Evolutionary conservation across 1,140 invertebrate genomes (phyloP), one percentile per base, ranked within the genome.

Genomic region (Microvelia longipes): DNA sequence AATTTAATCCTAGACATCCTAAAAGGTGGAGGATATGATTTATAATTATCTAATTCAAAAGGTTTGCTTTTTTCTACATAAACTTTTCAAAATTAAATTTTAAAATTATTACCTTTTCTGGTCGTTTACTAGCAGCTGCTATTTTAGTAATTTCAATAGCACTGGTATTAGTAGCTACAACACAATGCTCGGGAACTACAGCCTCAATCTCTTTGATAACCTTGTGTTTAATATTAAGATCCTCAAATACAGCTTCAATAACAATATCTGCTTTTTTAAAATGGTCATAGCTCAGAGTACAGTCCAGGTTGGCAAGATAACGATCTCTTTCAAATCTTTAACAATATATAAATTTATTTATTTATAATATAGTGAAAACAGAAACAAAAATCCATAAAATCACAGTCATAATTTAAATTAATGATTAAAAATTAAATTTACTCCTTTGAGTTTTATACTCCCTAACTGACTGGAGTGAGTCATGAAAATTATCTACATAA

Each of bases 231-330:
- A 98, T 86, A 70, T 86, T 88, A 64, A 99, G 82, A 81, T 99
- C 93, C 82, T 99, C 98, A 81, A 99, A 99, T 2, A 99, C 97
- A 68, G 98, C 98, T 83, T 99, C 98, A 76, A 99, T 97, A 0
- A 99, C 90, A 77, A 99, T 89, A 80, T 99, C 97, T 67, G 85
- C 86, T 70, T 91, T 87, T 74, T 90, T 89, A 75, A 99, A 96
- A 67, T 87, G 83, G n/a, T 87, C 82, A 78, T 98, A 99, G 63
- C 86, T 83, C 25, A 96, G 79, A 2, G 95, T 94, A 26, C 91
- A 83, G 28, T 88, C 79, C 2, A 99, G 82, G 73, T 90, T 88
- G 0, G 94, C 85, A 69, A 96, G 75, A 68, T 85, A 87, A 68
- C 86, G 85, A 76, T 98, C 93, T 72, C 86, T 87, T 78, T 95